Base-by-base conservation (phyloP, 1,140 invertebrate genomes). In the Neodiprion lecontei region DNA sequence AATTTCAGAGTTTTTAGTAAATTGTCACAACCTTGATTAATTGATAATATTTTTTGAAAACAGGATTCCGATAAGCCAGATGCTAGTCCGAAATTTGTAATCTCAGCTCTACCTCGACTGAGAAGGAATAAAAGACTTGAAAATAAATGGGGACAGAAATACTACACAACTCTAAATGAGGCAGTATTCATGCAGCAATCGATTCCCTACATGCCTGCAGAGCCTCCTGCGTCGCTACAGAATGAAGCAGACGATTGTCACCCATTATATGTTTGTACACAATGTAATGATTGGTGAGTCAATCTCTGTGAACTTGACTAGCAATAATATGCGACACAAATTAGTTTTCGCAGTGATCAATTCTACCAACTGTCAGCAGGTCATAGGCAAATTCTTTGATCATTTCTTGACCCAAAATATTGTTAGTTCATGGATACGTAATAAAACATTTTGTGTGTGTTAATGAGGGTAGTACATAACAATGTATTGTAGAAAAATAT, bases 201-300 rank as follows among this genome's bases (percentile, higher is more conserved):
- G 50, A 68, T 74, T 17, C 81, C 83, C n/a, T 86, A 83, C 72
- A 76, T 75, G 23, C 82, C 85, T 50, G 40, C 74, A 14, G 79
- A 82, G 71, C 74, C 78, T 69, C 83, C 86, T 5, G 72, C 74
- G 17, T 68, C 73, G 10, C 67, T 87, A 28, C 78, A 72, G 72
- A 48, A 78, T 40, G 72, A 82, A n/a, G 75, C 72, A 74, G 67
- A 74, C 67, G 75, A 74, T 50, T 68, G 14, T 23, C 66, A 79
- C 47, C 61, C 74, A 8, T 72, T 80, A 67, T 81, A 80, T n/a
- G 68, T 76, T 40, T 88, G 86, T 72, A 72, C 79, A 66, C 80
- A 84, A 12, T 87, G 86, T 48, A 84, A 78, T 75, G 86, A 88
- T 76, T 76, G 86, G 86, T 88, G 74, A 81, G 82, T 71, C 67